phyloP scores from a whole-genome alignment of 2,113 vertebrate genomes.

The Psettodes erumei region DNA sequence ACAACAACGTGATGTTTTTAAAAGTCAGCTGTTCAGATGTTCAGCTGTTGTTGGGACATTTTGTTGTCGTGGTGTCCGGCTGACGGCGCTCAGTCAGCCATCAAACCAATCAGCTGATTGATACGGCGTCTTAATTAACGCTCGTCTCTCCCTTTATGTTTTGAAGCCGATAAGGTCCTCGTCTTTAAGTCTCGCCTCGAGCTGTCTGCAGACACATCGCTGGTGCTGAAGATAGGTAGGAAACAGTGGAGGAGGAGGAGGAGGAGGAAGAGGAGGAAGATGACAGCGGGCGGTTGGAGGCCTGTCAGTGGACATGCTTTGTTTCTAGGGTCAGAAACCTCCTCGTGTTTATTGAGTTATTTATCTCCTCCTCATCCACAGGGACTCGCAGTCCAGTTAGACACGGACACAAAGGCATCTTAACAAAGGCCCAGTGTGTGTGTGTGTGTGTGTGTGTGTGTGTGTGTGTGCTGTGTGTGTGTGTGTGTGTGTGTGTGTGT shows the following conservation, averaged over 20 bases:
- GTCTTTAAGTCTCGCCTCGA: not conserved
- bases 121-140: too few relatives aligned
- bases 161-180: slow-evolving; percentile 30
- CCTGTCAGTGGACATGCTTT: slow-evolving; percentile 22
- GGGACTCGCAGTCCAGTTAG: slow-evolving; percentile 22
- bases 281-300: not conserved
- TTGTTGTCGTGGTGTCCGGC: too few relatives aligned
- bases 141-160: slow-evolving; percentile 24
- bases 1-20: too few relatives aligned
- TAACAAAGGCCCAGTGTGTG: slow-evolving; percentile 5
- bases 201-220: not conserved
- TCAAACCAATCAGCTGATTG: too few relatives aligned
- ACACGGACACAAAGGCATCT: slow-evolving; percentile 23
- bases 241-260: not conserved
- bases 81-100: too few relatives aligned
- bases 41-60: too few relatives aligned
- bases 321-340: slow-evolving; percentile 42
- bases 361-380: slow-evolving; percentile 12
- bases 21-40: too few relatives aligned
- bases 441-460: not conserved
- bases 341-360: slow-evolving; percentile 37
- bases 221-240: not conserved
- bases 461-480: too few relatives aligned
- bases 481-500: too few relatives aligned
- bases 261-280: not conserved